phyloP scores from a whole-genome alignment of 2,888 invertebrate genomes.

The Agonopterix alstromeriana region DNA sequence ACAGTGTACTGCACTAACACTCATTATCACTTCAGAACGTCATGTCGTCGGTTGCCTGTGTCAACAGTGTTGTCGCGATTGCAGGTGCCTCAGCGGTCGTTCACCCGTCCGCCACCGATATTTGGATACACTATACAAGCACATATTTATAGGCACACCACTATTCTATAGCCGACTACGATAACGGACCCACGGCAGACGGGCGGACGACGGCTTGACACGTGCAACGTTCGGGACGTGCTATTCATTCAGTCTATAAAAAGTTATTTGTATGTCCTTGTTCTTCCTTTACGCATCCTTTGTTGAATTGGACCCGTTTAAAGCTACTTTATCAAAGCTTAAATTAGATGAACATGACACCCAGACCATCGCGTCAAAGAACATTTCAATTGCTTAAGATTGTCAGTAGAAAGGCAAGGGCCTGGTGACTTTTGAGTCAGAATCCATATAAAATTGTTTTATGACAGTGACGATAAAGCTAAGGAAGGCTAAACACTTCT shows the following conservation, averaged over 20 bases:
- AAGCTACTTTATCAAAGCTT: background rate
- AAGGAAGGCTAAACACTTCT: background rate
- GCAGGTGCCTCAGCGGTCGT: conserved; percentile 51
- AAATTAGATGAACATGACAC: no score
- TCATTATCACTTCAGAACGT: conserved; percentile 62
- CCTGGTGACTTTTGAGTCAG: background rate
- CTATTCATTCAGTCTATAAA: conserved; percentile 2
- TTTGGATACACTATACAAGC: conserved; percentile 52
- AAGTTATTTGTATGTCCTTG: conserved; percentile 4
- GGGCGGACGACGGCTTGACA: conserved; percentile 29
- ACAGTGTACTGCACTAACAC: conserved; percentile 40
- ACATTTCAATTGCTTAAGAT: background rate
- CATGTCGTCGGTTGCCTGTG: conserved; percentile 52
- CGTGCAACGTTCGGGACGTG: conserved; percentile 23
- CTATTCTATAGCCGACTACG: conserved; percentile 36
- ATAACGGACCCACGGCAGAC: conserved; percentile 47
- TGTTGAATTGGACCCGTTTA: background rate
- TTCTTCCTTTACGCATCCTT: background rate
- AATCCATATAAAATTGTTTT: background rate
- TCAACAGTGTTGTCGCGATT: conserved; percentile 66
- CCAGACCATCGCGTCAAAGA: background rate
- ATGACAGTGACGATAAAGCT: conserved; percentile 2
- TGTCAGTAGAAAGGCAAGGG: no score
- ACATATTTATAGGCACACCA: conserved; percentile 20
- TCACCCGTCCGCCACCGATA: conserved; percentile 61